Conservation (phyloP, 2,113 vertebrate genomes). For the Mohoua ochrocephala region DNA sequence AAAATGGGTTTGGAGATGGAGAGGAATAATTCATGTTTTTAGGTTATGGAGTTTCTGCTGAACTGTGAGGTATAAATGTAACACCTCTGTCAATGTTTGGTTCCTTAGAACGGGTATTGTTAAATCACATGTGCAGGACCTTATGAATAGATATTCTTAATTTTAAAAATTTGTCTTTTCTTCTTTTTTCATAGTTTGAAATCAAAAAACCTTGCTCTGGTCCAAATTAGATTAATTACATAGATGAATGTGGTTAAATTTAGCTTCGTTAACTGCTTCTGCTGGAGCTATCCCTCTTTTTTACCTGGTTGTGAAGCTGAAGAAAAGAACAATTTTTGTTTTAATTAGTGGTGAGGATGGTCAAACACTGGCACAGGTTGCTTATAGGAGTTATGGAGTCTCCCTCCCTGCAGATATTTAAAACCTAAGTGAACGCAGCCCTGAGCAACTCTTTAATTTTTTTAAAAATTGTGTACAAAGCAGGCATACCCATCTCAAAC, state of each 20-base stretch:
- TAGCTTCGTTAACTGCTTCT: background rate
- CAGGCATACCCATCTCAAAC: background rate
- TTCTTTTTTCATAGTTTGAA: background rate
- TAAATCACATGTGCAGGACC: background rate
- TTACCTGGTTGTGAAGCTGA: background rate
- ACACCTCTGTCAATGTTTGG: background rate
- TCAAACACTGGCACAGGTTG: background rate
- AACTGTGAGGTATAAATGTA: background rate
- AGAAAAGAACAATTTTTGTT: background rate
- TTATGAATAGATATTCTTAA: background rate
- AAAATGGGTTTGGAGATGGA: background rate
- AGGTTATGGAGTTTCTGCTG: background rate
- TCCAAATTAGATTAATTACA: background rate
- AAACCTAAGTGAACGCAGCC: background rate
- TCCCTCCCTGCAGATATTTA: background rate
- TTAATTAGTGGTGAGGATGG: background rate
- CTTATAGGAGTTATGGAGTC: background rate
- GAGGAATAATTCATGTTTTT: background rate
- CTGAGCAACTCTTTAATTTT: background rate
- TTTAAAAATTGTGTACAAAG: background rate
- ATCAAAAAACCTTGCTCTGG: background rate
- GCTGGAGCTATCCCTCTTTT: background rate
- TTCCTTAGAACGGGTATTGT: background rate
- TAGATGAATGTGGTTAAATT: background rate
- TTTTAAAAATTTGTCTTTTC: background rate